A percentile compares a stretch with the other conserved stretches of the same genome.
phyloP scores from a whole-genome alignment of 2,888 invertebrate species.

The Drosophila merina region DNA sequence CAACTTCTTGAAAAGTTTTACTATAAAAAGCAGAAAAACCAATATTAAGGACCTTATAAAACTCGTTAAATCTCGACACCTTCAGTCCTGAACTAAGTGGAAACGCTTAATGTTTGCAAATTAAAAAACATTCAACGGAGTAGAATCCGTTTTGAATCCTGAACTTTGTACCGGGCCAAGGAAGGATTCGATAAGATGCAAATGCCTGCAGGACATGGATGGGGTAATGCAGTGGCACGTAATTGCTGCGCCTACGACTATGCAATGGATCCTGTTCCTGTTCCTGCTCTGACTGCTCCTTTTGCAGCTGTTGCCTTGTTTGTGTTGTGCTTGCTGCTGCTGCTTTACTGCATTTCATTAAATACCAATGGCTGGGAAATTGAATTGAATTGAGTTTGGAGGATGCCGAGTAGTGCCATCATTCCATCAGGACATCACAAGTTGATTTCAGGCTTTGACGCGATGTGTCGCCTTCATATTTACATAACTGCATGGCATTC shows the following conservation, averaged over 20 bases:
- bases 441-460: conserved; percentile 70
- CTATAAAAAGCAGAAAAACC: no score
- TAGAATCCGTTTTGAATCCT: conserved; percentile 14
- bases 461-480: conserved; percentile 50
- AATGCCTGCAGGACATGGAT: conserved; percentile 65
- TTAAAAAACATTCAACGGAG: conserved; percentile 35
- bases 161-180: conserved; percentile 24
- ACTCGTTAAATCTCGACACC: not conserved
- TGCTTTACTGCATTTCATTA: conserved; percentile 39
- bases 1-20: no score
- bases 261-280: conserved; percentile 40
- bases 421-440: conserved; percentile 23
- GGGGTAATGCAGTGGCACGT: conserved; percentile 57
- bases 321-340: conserved; percentile 2
- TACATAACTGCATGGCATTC: conserved; percentile 28
- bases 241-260: conserved; percentile 65
- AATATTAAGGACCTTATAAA: not conserved
- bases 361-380: conserved; percentile 54
- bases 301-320: conserved; percentile 9
- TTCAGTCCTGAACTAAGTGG: not conserved
- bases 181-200: conserved; percentile 48
- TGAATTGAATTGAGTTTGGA: conserved; percentile 74
- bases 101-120: conserved; percentile 35
- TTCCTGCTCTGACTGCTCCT: conserved; percentile 9
- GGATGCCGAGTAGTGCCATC: conserved; percentile 76